phyloP scores from a whole-genome alignment of 2,113 vertebrate species.

The Meleagris gallopavo region DNA sequence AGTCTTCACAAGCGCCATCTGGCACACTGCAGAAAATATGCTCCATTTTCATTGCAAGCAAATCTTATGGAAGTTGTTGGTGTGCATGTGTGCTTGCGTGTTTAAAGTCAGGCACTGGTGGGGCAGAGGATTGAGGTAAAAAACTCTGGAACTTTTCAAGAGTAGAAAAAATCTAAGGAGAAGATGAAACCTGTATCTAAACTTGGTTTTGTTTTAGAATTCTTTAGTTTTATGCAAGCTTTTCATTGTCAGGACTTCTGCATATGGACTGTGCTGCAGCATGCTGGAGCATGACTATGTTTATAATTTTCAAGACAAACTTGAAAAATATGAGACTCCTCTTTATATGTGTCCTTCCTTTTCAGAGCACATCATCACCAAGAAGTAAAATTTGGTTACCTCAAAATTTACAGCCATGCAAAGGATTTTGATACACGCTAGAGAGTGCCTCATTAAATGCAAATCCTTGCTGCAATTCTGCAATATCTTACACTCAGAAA shows the following conservation, averaged over 20 bases:
- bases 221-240: conserved; percentile 4
- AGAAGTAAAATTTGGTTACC: background rate
- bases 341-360: background rate
- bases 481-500: background rate
- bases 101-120: conserved; percentile 4
- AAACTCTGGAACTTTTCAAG: background rate
- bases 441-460: background rate
- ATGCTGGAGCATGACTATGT: background rate
- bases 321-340: background rate
- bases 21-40: conserved; percentile 63
- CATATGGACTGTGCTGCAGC: background rate
- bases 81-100: background rate
- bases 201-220: background rate
- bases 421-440: background rate
- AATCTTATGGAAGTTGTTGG: conserved; percentile 57
- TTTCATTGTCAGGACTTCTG: background rate
- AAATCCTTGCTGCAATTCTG: conserved; percentile 7
- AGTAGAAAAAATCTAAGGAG: background rate
- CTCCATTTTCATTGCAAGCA: conserved; percentile 61
- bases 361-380: background rate
- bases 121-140: background rate
- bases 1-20: conserved; percentile 80
- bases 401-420: background rate
- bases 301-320: background rate
- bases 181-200: background rate